A percentile compares a stretch with the other conserved stretches of the same genome.
Conservation (phyloP, 2,113 vertebrate genomes). For the Pelusios castaneus region DNA sequence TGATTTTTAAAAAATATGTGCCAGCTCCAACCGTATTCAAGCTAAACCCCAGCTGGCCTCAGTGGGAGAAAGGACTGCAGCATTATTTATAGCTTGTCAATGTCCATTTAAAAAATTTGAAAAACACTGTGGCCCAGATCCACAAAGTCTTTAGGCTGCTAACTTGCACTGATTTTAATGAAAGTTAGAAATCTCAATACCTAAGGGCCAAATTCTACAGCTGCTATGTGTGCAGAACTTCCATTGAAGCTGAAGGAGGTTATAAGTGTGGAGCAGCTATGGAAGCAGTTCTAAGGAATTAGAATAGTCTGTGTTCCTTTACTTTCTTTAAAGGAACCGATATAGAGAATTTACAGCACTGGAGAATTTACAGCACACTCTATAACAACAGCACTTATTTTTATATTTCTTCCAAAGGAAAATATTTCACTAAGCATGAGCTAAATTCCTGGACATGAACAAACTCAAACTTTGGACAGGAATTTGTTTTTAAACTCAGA, state of each 20-base stretch:
- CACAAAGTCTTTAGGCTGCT: neutral
- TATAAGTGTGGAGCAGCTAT: neutral
- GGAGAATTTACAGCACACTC: neutral
- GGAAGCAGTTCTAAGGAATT: neutral
- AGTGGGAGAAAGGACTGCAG: neutral
- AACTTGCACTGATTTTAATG: neutral
- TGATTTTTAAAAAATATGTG: neutral
- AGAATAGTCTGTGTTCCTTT: neutral
- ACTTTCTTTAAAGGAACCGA: neutral
- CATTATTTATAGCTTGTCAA: neutral
- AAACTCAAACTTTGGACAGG: neutral
- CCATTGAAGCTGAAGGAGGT: neutral
- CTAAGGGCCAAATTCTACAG: neutral
- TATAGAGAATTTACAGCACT: neutral
- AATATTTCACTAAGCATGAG: neutral
- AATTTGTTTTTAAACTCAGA: neutral
- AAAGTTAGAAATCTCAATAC: neutral
- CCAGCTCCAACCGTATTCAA: neutral
- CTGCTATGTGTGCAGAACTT: neutral
- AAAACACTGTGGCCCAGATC: neutral
- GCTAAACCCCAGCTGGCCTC: neutral
- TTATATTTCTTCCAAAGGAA: neutral
- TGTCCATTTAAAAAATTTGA: neutral
- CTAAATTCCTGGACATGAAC: constrained; percentile 26
- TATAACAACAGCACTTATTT: constrained; percentile 5